phyloP scores from a whole-genome alignment of 2,797 vertebrate genomes.

The Syncerus caffer region DNA sequence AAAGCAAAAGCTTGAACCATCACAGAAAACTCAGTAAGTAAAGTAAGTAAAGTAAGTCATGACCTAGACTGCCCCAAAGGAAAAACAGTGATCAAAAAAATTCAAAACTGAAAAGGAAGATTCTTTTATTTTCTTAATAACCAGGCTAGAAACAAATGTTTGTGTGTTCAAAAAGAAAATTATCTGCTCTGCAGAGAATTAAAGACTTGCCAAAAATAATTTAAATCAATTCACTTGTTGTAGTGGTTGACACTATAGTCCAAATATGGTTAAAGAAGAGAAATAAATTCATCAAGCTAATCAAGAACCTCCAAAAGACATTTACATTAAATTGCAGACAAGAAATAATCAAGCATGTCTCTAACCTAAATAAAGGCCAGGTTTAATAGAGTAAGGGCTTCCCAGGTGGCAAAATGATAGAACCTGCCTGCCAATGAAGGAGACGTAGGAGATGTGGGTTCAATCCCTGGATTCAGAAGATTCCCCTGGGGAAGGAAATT shows the following conservation, averaged over 20 bases:
- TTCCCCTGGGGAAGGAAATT: not conserved
- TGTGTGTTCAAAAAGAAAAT: not conserved
- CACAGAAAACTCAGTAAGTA: constrained; percentile 16
- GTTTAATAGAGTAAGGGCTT: not conserved
- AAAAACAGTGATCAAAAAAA: not conserved
- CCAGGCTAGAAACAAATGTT: not conserved
- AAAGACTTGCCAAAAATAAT: not conserved
- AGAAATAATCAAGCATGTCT: not conserved
- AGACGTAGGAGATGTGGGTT: not conserved
- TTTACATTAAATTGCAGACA: constrained; percentile 1
- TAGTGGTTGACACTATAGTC: not conserved
- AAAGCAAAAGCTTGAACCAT: constrained; percentile 43
- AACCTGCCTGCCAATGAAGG: not conserved
- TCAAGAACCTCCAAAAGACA: not conserved
- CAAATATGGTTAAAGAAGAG: not conserved
- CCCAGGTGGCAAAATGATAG: not conserved
- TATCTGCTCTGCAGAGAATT: not conserved
- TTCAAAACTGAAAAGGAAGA: not conserved
- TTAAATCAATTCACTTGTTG: not conserved
- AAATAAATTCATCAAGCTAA: not conserved
- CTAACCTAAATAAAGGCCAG: not conserved
- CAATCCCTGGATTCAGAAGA: not conserved
- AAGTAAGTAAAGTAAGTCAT: constrained; percentile 35
- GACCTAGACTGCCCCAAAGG: not conserved
- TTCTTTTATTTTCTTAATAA: not conserved